A percentile compares a stretch with the other conserved stretches of the same genome.
Conservation (phyloP, 2,888 invertebrate species). For the Nomada fabriciana region DNA sequence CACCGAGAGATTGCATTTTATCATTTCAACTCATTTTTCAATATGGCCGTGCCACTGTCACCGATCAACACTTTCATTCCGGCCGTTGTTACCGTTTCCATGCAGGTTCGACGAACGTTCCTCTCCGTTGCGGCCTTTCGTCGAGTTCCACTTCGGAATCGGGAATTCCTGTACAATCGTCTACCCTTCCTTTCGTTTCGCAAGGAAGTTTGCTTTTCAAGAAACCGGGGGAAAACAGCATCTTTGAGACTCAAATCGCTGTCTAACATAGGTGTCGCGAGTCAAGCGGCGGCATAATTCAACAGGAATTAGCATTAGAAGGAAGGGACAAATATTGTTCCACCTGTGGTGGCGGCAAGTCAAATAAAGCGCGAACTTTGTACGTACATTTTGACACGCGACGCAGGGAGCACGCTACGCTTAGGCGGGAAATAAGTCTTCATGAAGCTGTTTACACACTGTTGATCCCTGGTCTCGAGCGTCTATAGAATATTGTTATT, state of each 20-base stretch:
- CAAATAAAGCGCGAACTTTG: slow-evolving; percentile 10
- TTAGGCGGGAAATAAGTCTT: neutral
- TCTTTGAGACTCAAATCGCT: neutral
- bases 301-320: slow-evolving; percentile 2
- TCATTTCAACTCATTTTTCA: slow-evolving; percentile 83
- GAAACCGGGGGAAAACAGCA: too few species aligned
- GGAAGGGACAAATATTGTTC: slow-evolving; percentile 14
- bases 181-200: too few species aligned
- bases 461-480: neutral
- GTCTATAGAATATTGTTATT: slow-evolving; percentile 34
- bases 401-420: slow-evolving; percentile 24
- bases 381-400: slow-evolving; percentile 24
- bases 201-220: too few species aligned
- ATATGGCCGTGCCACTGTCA: slow-evolving; percentile 71
- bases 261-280: neutral
- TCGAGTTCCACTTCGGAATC: too few species aligned
- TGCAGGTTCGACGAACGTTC: too few species aligned
- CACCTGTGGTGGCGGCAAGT: slow-evolving; percentile 1
- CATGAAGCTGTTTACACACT: slow-evolving; percentile 12
- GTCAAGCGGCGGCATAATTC: slow-evolving; percentile 1
- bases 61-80: neutral
- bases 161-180: too few species aligned
- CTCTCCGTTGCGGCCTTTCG: neutral
- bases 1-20: slow-evolving; percentile 77
- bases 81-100: neutral